Percentiles rank a stretch among this genome's conserved stretches.
These are phyloP conservation scores for Melieria omissa DNA, from an alignment of 2,888 invertebrate species.

Conservation along the genomic window DNA sequence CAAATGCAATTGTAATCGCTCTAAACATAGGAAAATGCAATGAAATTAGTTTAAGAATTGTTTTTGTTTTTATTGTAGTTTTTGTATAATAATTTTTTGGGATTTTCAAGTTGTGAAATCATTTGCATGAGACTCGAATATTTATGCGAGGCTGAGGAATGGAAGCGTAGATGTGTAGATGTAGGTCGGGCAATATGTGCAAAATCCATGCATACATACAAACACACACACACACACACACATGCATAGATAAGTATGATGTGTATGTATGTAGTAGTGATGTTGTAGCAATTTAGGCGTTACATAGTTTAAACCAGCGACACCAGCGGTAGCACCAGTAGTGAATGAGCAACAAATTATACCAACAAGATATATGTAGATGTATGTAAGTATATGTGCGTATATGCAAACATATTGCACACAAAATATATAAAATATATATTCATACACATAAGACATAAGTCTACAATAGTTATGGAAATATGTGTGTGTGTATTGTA, in stretches of 20 bases:
- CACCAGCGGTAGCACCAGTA: too few species aligned
- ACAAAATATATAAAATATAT: constrained; percentile 1
- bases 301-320: neutral
- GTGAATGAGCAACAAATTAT: neutral
- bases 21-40: neutral
- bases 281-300: neutral
- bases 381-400: constrained; percentile 13
- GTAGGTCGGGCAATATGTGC: neutral
- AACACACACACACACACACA: constrained; percentile 8
- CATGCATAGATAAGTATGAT: neutral
- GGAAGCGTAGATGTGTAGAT: neutral
- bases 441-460: neutral
- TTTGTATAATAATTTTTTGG: too few species aligned
- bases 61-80: neutral
- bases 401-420: constrained; percentile 8
- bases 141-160: neutral
- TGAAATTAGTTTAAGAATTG: too few species aligned
- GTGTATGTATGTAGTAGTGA: neutral
- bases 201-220: constrained; percentile 6
- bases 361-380: constrained; percentile 4
- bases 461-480: neutral
- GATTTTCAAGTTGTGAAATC: too few species aligned
- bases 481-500: neutral
- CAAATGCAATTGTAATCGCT: constrained; percentile 2
- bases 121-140: too few species aligned